Evolutionary conservation across 1,140 invertebrate genomes (phyloP).

Genomic region (Penaeus vannamei): DNA sequence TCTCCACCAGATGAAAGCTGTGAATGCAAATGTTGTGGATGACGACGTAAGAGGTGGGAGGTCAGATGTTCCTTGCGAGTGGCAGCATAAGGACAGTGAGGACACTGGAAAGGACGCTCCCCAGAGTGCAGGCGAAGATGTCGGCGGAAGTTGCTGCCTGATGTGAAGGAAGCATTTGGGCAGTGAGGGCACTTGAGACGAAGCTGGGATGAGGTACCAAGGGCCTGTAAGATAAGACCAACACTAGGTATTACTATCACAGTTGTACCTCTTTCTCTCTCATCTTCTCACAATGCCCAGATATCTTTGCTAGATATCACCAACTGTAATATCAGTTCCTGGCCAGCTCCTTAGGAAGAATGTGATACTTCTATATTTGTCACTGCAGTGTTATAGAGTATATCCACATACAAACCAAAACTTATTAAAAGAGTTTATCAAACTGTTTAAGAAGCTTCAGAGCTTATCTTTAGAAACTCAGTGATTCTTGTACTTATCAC

Average conservation of each 20-base stretch:
- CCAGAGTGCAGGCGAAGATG: constrained; percentile 63
- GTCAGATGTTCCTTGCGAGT: constrained; percentile 63
- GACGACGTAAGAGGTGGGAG: constrained; percentile 56
- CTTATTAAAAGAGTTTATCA: too few species aligned
- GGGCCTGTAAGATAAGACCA: constrained; percentile 43
- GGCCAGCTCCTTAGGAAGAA: too few species aligned
- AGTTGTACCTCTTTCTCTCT: not conserved
- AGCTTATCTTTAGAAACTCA: too few species aligned
- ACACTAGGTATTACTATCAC: constrained; percentile 49
- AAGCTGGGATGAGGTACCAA: constrained; percentile 37
- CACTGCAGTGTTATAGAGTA: too few species aligned
- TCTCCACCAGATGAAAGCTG: constrained; percentile 2
- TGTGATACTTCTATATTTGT: too few species aligned
- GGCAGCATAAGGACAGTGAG: constrained; percentile 52
- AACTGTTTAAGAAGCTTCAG: too few species aligned
- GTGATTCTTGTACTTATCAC: too few species aligned
- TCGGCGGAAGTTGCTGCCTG: constrained; percentile 57
- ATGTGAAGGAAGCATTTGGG: constrained; percentile 59
- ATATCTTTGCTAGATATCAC: too few species aligned
- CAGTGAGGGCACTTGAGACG: constrained; percentile 61
- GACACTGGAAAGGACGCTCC: constrained; percentile 59
- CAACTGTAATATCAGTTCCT: too few species aligned
- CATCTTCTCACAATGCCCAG: too few species aligned
- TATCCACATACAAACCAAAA: too few species aligned
- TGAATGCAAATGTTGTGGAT: constrained; percentile 28